phyloP scores from a whole-genome alignment of 2,113 vertebrate species.

The Mustela lutreola region DNA sequence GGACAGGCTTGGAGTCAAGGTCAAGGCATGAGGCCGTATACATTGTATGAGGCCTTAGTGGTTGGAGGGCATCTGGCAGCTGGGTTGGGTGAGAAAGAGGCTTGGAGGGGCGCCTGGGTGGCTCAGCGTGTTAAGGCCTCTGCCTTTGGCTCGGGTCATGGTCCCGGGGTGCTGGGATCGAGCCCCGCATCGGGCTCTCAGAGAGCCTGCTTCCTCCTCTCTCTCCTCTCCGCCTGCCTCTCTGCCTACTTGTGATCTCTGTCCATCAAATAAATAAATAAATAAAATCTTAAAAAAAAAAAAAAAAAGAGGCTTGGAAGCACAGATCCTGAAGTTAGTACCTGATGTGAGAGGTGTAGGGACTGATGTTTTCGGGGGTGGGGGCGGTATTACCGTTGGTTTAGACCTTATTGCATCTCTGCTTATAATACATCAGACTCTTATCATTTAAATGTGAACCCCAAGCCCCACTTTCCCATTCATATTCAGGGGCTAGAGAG shows the following conservation, averaged over 20 bases:
- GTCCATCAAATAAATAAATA: too few species aligned
- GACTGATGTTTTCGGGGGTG: neutral
- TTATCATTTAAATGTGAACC: neutral
- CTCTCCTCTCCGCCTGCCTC: too few species aligned
- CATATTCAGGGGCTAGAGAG: neutral
- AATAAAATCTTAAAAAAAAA: too few species aligned
- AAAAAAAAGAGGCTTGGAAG: neutral
- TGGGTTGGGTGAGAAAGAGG: neutral
- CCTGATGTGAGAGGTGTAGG: fast-evolving
- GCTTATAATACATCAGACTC: neutral
- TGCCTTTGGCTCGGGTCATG: too few species aligned
- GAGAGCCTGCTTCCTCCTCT: too few species aligned
- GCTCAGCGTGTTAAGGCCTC: too few species aligned
- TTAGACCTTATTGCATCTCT: neutral
- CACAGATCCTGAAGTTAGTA: too few species aligned
- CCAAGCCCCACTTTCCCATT: neutral
- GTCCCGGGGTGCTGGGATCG: too few species aligned
- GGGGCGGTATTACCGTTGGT: neutral
- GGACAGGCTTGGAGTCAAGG: neutral
- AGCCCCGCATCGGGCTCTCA: too few species aligned
- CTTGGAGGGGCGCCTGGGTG: neutral
- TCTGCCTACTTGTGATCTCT: too few species aligned
- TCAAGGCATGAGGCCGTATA: neutral
- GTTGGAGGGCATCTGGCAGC: neutral
- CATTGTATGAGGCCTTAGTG: neutral